Evolutionary conservation across 2,113 vertebrate genomes (phyloP), one percentile per base, ranked within the genome.

Genomic region (Bostrychus sinensis): DNA sequence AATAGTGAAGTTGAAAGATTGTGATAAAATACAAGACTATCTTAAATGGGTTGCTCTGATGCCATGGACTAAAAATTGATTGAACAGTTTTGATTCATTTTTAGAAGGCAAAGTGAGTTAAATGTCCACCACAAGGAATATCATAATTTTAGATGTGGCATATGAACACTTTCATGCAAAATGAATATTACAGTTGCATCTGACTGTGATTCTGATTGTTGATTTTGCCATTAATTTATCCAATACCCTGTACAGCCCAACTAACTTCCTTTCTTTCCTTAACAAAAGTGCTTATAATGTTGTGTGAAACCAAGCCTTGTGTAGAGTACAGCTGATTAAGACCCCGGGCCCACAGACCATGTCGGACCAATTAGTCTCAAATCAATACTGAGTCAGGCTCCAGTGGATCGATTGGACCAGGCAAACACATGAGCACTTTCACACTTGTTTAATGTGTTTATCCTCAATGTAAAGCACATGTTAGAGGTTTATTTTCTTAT

Each of bases 401-500:
- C 17, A 37, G n/a, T 25, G 11, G 9, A 43, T 51, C 26, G 16
- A n/a, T 8, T 10, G 32, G 7, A 19, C 28, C 13, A 41, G 28
- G 13, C 50, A 45, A 38, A n/a, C 5, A 0, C 48, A 60, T 2
- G 23, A 11, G 25, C 12, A 38, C 37, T 28, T 62, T 63, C 16
- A 64, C n/a, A 62, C 41, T 56, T 23, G 6, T 17, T 78, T 41
- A 30, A 20, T 61, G 61, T 70, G 53, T 55, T 56, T 12, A 30
- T 48, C 20, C 56, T 56, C 26, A 71, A 56, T 76, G 60, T 66
- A 22, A 65, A 53, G 63, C 46, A 26, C 14, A 23, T 16, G 22
- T 13, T 11, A 16, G 51, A 11, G 0, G 73, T 77, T 69, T 75
- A 67, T 64, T 72, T 57, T 61, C 39, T 20, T 48, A 57, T 50